Base-by-base conservation (phyloP, 2,888 invertebrate species). In the Pristionchus arcanus region DNA sequence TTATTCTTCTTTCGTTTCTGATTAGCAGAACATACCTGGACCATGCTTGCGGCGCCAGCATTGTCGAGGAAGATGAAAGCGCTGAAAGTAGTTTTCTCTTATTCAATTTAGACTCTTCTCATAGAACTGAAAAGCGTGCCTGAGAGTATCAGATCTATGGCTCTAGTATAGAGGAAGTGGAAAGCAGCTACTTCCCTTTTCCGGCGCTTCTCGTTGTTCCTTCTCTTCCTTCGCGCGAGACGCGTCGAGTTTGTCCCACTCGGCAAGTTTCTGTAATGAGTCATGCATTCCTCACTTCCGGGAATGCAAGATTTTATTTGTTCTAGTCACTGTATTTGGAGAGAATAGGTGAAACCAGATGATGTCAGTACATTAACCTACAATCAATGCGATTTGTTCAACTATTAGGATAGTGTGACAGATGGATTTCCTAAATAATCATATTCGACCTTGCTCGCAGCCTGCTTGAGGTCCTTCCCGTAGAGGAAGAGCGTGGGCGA, bases 11-110 rank as follows among this genome's bases (percentile, higher is more conserved):
- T 77, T 25, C 16, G 0, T 77, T 21, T 71, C 28, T 25, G 25
- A n/a, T 25, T 25, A 37, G 11, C 25, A 42, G 63, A 77, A 25
- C 83, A 21, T 34, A 49, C 84, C 59, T 85, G 84, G 0, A n/a
- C 31, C 84, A 85, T 85, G 59, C 59, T 59, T 5, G 84, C 59
- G 4, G 84, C 84, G 0, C 84, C 84, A 4, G 55, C 37, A 34
- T 59, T 85, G 84, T 85, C 84, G 84, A 85, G 84, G 49, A 85
- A 85, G 28, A 85, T 85, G 37, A 85, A 85, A 3, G 84, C 84
- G 34, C 59, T 59, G 81, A 3, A 81, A 81, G 1, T 21, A 3
- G 15, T 2, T 37, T 37, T 7, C 25, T 16, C n/a, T n/a, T n/a
- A n/a, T 19, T 19, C 25, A 37, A 1, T 42, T 37, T 9, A 9